Percentiles rank a stretch among this genome's conserved stretches.
Evolutionary conservation across 2,797 vertebrate genomes (phyloP).

Genomic region (Podarcis siculus): DNA sequence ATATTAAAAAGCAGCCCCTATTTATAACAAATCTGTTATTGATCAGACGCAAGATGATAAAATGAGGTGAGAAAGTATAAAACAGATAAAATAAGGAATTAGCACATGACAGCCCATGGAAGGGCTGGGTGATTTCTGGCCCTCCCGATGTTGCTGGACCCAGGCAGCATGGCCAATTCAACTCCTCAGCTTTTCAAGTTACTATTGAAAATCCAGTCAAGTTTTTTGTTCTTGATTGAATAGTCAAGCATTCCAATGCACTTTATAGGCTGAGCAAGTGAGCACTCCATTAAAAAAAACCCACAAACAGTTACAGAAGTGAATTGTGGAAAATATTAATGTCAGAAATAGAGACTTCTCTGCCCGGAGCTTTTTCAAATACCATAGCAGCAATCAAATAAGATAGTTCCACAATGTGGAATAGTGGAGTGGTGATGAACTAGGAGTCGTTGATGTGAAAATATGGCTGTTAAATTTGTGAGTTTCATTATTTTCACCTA

Average conservation of each 20-base stretch:
- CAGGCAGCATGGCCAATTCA: too few species aligned
- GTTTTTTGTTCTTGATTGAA: too few species aligned
- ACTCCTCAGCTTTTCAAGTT: too few species aligned
- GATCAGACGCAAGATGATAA: not conserved
- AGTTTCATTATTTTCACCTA: not conserved
- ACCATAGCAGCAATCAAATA: too few species aligned
- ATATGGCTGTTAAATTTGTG: not conserved
- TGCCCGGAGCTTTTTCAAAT: not conserved
- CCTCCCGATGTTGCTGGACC: too few species aligned
- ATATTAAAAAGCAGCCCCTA: not conserved
- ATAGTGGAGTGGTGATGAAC: not conserved
- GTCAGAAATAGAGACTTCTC: not conserved
- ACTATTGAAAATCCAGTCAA: too few species aligned
- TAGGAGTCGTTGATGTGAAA: not conserved
- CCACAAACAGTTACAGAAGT: not conserved
- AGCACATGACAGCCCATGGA: too few species aligned
- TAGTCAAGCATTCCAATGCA: too few species aligned
- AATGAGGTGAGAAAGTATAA: not conserved
- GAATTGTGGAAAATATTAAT: not conserved
- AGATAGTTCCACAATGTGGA: not conserved
- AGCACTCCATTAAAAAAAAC: too few species aligned
- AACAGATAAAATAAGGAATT: too few species aligned
- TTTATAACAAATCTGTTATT: not conserved
- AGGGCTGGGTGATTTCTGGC: too few species aligned
- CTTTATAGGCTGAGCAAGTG: too few species aligned